Base-by-base conservation (phyloP, 2,113 vertebrate species). In the Semicossyphus pulcher region DNA sequence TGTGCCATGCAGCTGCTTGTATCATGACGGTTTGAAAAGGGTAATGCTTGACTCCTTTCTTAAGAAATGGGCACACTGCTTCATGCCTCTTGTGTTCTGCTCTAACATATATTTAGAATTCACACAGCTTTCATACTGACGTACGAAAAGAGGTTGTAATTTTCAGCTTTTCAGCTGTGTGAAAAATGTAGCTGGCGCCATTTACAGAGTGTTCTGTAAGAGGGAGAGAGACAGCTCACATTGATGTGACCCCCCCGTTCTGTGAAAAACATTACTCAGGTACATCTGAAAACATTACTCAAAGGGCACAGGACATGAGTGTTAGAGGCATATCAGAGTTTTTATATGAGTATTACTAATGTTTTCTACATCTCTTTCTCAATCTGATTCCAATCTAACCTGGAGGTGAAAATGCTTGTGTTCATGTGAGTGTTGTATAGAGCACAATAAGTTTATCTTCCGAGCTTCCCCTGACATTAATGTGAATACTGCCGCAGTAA, bases 21-120 rank as follows among this genome's bases (percentile, higher is more conserved):
- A n/a, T n/a, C n/a, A n/a, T n/a, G n/a, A n/a, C n/a, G n/a, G n/a
- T n/a, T n/a, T n/a, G n/a, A n/a, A n/a, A n/a, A n/a, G n/a, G n/a
- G n/a, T 77, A 29, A 61, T 21, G 32, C 51, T 72, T 4, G 16
- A 36, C 41, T 48, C 23, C 34, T 18, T 12, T n/a, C n/a, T n/a
- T n/a, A n/a, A n/a, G n/a, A n/a, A n/a, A n/a, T n/a, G n/a, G n/a
- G n/a, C n/a, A n/a, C n/a, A n/a, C n/a, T n/a, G n/a, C n/a, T n/a
- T n/a, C n/a, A n/a, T 12, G 14, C 37, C 16, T 10, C 15, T 16
- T 29, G 39, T 10, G 11, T 11, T 16, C 11, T 14, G 16, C 18
- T 28, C 7, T n/a, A 41, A 41, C 11, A 21, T 29, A 3, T 59
- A 12, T 41, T 10, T 4, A 16, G n/a, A 31, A 51, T 52, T 20